Conservation (phyloP, 2,113 vertebrate genomes). For the Odontesthes bonariensis region DNA sequence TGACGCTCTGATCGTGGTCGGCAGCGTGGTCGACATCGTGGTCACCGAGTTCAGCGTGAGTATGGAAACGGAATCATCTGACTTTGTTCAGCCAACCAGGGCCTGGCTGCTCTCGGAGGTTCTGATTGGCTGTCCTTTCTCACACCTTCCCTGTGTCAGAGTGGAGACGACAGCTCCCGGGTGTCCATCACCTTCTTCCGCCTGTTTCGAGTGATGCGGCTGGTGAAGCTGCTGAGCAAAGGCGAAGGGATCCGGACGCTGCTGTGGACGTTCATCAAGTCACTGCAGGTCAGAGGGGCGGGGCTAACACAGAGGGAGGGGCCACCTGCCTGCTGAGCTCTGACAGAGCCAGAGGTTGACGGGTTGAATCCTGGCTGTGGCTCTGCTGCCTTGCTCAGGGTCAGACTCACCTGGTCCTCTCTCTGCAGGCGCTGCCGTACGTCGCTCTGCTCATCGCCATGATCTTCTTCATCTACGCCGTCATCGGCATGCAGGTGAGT, state of each 20-base stretch:
- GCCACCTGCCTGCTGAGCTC: no score
- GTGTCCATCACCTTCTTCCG: constrained; percentile 99
- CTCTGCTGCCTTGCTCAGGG: no score
- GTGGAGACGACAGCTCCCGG: constrained; percentile 93
- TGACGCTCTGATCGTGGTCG: constrained; percentile 94
- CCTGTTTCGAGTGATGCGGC: constrained; percentile 97
- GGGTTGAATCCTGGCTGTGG: no score
- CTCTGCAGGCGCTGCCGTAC: constrained; percentile 88
- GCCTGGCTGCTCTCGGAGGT: no score
- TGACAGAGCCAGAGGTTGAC: no score
- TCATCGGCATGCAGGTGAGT: constrained; percentile 93
- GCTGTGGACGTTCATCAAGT: constrained; percentile 99
- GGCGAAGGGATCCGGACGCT: constrained; percentile 97
- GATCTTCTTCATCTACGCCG: constrained; percentile 97
- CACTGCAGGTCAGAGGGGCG: constrained; percentile 89
- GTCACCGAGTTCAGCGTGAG: constrained; percentile 95
- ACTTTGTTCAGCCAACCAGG: no score
- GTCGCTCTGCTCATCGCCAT: constrained; percentile 94
- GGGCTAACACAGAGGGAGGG: background rate
- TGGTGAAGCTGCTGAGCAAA: constrained; percentile 97
- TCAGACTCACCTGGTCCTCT: background rate
- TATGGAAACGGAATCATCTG: constrained; percentile 2
- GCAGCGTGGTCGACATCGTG: constrained; percentile 94
- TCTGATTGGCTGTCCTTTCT: no score
- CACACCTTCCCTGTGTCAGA: constrained; percentile 76